Base-by-base conservation (phyloP, 2,888 invertebrate species). In the Agonopterix subpropinquella region DNA sequence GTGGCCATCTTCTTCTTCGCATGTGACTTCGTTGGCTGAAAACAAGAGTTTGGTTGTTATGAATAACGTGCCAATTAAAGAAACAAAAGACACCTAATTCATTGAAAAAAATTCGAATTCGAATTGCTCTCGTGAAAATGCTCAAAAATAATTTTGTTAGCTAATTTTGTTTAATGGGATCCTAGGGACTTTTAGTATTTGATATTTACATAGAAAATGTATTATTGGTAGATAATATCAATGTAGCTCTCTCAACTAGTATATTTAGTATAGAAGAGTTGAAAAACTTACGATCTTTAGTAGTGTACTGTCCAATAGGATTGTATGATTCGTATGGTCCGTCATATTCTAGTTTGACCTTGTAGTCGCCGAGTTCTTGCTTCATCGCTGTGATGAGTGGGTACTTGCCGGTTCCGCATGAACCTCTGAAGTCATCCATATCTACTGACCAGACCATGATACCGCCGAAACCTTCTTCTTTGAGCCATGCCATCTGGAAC, bases 391-490 rank as follows among this genome's bases (percentile, higher is more conserved):
- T 94, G 53, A 98, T 92, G 44, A 98, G 88, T 0, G 98, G 98
- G 77, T 94, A 98, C 70, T 96, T 96, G 43, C 96, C 96, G 48
- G 94, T 93, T 8, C 97, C 97, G 67, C 98, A 98, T 8, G 93
- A 92, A 8, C 97, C 97, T 56, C 92, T 89, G 88, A 98, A 98
- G 79, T 98, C 98, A 68, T 98, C 98, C 96, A 98, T 95, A 68
- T 98, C 98, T 28, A 98, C 91, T 0, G 97, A 97, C 98, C 98
- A 98, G 46, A 98, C 94, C 96, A 98, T 98, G 50, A 98, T 96
- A 13, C 98, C 98, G 41, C 97, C 98, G 58, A 96, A 96, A 28
- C 96, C 97, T 90, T 96, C 95, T 70, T 96, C 96, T 75, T 96
- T 96, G 52, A 97, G 88, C 97, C 97, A 98, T 51, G 94, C 93